Evolutionary conservation across 2,888 invertebrate genomes (phyloP), one percentile per base, ranked within the genome.

Genomic region (Rhingia campestris): DNA sequence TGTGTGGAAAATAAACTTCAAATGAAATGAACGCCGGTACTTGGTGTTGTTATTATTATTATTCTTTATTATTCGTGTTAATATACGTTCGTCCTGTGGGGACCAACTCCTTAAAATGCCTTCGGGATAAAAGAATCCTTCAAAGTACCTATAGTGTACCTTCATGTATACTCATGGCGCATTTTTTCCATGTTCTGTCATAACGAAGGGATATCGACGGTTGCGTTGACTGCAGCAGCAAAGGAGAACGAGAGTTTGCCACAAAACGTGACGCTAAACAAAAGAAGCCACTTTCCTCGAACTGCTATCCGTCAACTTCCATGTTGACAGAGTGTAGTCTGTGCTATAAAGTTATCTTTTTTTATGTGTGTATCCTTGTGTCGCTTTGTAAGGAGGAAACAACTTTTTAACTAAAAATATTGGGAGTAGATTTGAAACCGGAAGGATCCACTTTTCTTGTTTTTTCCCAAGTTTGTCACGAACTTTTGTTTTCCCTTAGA

Each of bases 241-340:
- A 51, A 66, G 75, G 54, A 63, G 69, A 47, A 56, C 61, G 74
- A 74, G 81, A 59, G 53, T 80, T 77, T 61, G 84, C 84, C 84
- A 80, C 59, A 76, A 84, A 74, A 87, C 87, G 87, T 87, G 87
- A 87, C 86, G 74, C 82, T 85, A 86, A 87, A 87, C 87, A 87
- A 87, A 87, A 87, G 87, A 87, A 81, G 87, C 86, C 81, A 87
- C 86, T 87, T 86, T 86, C 35, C 58, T 84, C 61, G 64, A 64
- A 70, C 86, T 77, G 77, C 86, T 79, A 81, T 84, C 84, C 86
- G 77, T 64, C 82, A 86, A 86, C 87, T 86, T 86, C 86, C 85
- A 86, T 87, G 86, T 87, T 86, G 86, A 77, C 82, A 87, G 85
- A 85, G 74, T 56, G 54, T 6, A 80, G 43, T 37, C 43, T 49